Conservation (phyloP, 2,113 vertebrate species). For the Tragelaphus imberbis region DNA sequence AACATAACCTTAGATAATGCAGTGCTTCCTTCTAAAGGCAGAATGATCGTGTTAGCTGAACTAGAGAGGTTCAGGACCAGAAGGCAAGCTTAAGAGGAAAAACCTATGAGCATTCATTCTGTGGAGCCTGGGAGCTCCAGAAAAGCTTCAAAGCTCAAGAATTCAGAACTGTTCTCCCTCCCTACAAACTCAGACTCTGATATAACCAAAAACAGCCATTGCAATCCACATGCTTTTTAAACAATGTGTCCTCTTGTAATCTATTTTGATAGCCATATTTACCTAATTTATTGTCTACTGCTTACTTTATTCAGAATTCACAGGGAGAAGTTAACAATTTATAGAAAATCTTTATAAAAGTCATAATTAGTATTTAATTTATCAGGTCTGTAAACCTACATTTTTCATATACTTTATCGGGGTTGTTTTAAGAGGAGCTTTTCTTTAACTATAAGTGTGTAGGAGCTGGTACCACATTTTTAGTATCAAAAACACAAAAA, state of each 20-base stretch:
- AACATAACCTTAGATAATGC: neutral
- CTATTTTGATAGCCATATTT: neutral
- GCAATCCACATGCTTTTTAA: neutral
- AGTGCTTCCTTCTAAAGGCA: neutral
- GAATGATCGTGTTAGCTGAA: neutral
- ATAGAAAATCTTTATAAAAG: neutral
- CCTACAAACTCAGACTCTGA: neutral
- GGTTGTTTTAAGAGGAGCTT: neutral
- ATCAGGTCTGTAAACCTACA: neutral
- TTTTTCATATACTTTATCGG: neutral
- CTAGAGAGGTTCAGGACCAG: neutral
- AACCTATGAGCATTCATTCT: neutral
- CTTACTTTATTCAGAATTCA: conserved; percentile 1
- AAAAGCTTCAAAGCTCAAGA: neutral
- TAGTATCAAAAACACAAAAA: neutral
- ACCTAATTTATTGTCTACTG: neutral
- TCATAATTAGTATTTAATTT: neutral
- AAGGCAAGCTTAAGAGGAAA: neutral
- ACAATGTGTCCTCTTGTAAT: neutral
- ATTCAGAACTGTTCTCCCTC: neutral
- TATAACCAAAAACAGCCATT: neutral
- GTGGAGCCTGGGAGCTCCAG: neutral
- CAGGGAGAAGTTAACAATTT: neutral
- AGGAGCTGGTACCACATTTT: neutral
- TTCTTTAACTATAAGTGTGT: neutral